Conservation (phyloP, 2,888 invertebrate genomes). For the Reticulitermes lucifugus region DNA sequence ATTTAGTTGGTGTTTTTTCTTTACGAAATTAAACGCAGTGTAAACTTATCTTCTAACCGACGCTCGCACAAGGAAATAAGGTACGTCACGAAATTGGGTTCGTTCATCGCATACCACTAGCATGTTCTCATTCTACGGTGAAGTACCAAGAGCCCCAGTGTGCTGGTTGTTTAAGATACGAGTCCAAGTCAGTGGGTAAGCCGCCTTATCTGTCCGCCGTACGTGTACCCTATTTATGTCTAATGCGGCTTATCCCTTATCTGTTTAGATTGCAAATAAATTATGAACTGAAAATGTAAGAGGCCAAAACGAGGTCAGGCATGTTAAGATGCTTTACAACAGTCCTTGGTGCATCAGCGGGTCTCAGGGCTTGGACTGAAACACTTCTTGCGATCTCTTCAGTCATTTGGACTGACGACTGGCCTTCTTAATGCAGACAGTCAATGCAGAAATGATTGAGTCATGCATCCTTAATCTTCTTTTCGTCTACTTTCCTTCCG, state of each 20-base stretch:
- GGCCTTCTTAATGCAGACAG: neutral
- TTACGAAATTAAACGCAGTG: too few relatives aligned
- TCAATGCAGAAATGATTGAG: neutral
- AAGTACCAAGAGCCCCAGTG: neutral
- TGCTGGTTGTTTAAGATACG: neutral
- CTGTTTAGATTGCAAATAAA: constrained; percentile 23
- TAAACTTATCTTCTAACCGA: too few relatives aligned
- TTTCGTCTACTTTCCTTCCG: too few relatives aligned
- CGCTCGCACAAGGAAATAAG: too few relatives aligned
- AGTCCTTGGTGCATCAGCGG: neutral
- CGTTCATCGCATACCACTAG: too few relatives aligned
- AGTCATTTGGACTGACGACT: neutral
- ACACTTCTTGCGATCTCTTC: neutral
- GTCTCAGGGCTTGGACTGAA: neutral
- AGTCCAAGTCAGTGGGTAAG: neutral
- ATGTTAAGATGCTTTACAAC: neutral
- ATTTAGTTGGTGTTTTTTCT: too few relatives aligned
- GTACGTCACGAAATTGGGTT: too few relatives aligned
- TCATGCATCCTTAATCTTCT: too few relatives aligned
- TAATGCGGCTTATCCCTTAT: constrained; percentile 30
- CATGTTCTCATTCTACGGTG: too few relatives aligned
- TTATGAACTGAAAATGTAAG: constrained; percentile 16
- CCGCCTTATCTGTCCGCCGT: neutral
- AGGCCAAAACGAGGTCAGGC: constrained; percentile 8
- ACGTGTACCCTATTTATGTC: neutral